These are phyloP conservation scores for Hozukius guyotensis DNA, from an alignment of 2,797 vertebrate genomes.

Conservation along the genomic window DNA sequence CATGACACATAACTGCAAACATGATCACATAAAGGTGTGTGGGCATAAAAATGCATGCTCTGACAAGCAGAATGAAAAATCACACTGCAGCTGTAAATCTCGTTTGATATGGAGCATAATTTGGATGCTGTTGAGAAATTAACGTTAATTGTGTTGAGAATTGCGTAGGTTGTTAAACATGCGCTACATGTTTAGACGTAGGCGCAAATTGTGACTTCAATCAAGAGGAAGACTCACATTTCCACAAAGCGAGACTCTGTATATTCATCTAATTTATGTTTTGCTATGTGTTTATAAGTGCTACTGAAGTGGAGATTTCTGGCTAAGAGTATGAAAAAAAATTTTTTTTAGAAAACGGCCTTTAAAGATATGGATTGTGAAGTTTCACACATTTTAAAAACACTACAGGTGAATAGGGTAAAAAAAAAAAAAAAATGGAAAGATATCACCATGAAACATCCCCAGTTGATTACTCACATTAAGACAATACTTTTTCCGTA, in stretches of 20 bases:
- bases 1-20: neutral
- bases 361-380: too few species aligned
- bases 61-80: neutral
- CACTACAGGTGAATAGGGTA: too few species aligned
- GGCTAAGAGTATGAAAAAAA: too few species aligned
- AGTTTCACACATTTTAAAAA: too few species aligned
- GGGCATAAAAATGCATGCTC: neutral
- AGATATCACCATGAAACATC: too few species aligned
- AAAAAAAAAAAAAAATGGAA: too few species aligned
- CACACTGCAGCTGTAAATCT: neutral
- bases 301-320: too few species aligned
- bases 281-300: too few species aligned
- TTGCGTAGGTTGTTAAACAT: neutral
- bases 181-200: neutral
- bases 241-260: neutral
- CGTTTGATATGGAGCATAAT: neutral
- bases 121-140: neutral
- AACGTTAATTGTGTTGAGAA: neutral
- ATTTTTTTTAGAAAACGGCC: too few species aligned
- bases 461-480: too few species aligned
- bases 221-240: neutral
- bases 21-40: neutral
- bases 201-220: neutral
- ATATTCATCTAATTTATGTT: neutral
- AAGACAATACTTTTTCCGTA: too few species aligned